These are phyloP conservation scores for Synanthedon myopaeformis DNA, from an alignment of 2,888 invertebrate species.

Conservation along the genomic window DNA sequence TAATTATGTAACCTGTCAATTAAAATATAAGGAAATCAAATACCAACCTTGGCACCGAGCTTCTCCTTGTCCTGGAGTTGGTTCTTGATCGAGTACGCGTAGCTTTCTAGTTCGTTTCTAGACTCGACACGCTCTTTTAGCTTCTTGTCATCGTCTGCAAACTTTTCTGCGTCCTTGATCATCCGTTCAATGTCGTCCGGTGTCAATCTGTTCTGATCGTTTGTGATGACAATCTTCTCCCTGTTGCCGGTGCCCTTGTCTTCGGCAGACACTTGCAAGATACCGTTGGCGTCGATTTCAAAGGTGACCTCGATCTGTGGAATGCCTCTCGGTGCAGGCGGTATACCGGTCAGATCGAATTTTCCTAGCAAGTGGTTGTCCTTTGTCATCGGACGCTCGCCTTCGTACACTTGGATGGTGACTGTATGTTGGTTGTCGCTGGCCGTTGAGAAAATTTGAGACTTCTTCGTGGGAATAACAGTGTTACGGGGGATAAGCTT, in stretches of 20 bases:
- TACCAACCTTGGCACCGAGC: slow-evolving; percentile 84
- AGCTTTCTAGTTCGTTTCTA: slow-evolving; percentile 96
- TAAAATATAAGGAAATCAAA: background rate
- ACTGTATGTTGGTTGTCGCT: slow-evolving; percentile 99
- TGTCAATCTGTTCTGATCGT: slow-evolving; percentile 96
- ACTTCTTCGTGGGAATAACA: slow-evolving; percentile 99
- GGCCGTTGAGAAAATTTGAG: slow-evolving; percentile 99
- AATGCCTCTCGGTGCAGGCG: slow-evolving; percentile 93
- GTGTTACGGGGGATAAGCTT: slow-evolving; percentile 98
- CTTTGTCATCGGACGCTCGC: slow-evolving; percentile 99
- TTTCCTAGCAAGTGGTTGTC: slow-evolving; percentile 99
- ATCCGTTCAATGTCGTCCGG: slow-evolving; percentile 99
- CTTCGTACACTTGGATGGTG: slow-evolving; percentile 98
- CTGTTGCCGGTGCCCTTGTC: slow-evolving; percentile 99
- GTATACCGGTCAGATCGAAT: slow-evolving; percentile 97
- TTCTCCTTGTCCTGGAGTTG: slow-evolving; percentile 97
- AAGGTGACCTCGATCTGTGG: slow-evolving; percentile 96
- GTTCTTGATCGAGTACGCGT: slow-evolving; percentile 97
- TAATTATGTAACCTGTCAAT: background rate
- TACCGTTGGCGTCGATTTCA: slow-evolving; percentile 95
- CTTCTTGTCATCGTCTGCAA: slow-evolving; percentile 98
- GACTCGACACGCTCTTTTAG: slow-evolving; percentile 95
- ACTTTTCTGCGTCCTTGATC: slow-evolving; percentile 99
- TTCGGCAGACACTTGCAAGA: slow-evolving; percentile 96
- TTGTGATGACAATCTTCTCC: slow-evolving; percentile 98